A percentile compares a stretch with the other conserved stretches of the same genome.
Conservation (phyloP, 1,140 invertebrate species). For the Euura lappo region DNA sequence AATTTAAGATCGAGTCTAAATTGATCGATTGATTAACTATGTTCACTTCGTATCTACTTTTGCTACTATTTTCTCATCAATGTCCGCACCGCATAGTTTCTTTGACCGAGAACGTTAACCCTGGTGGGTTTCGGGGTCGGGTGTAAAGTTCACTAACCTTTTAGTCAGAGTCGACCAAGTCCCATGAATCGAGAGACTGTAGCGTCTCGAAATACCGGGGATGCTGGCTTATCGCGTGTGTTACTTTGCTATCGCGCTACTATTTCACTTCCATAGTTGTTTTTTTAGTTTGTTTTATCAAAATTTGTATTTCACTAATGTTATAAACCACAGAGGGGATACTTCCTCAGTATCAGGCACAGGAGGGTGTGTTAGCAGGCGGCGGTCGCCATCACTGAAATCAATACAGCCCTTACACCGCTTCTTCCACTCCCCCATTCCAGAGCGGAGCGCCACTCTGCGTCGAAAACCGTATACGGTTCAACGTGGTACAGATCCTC, state of each 20-base stretch:
- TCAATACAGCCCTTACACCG: slow-evolving; percentile 44
- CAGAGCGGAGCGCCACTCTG: background rate
- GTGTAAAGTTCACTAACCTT: background rate
- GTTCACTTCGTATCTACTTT: no score
- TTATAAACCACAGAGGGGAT: slow-evolving; percentile 1
- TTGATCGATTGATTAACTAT: no score
- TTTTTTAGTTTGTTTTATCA: background rate
- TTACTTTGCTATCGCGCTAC: no score
- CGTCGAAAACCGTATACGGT: background rate
- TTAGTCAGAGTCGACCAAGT: background rate
- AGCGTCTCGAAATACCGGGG: no score
- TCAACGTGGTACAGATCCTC: slow-evolving; percentile 7
- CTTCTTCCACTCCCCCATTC: background rate
- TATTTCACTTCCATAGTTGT: background rate
- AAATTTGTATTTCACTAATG: background rate
- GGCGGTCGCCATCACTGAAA: slow-evolving; percentile 46
- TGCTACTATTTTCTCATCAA: no score
- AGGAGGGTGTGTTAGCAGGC: slow-evolving; percentile 7
- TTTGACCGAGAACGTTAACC: no score
- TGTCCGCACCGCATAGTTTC: no score
- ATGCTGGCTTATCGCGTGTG: no score
- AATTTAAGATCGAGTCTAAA: no score
- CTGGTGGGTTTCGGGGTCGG: no score
- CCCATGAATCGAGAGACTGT: background rate
- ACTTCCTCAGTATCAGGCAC: slow-evolving; percentile 1